Percentiles rank a stretch among this genome's conserved stretches.
Evolutionary conservation across 2,797 vertebrate genomes (phyloP).

Genomic region (Toxotes lorentzi): DNA sequence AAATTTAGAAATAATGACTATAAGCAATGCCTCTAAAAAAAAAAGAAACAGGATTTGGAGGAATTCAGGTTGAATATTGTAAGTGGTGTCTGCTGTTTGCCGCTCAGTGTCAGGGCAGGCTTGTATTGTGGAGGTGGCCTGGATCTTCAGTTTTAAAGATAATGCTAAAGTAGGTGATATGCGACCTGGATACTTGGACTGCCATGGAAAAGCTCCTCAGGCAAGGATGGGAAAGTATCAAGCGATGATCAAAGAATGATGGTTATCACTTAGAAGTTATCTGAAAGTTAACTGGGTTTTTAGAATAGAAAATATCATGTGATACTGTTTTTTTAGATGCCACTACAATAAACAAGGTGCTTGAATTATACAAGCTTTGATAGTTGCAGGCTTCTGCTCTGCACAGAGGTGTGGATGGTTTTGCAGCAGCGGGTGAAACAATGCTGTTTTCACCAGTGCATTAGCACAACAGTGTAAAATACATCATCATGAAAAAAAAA

Average conservation of each 20-base stretch:
- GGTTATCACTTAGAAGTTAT: not conserved
- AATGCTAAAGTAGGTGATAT: slow-evolving; percentile 65
- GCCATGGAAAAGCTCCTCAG: slow-evolving; percentile 64
- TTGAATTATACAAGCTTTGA: slow-evolving; percentile 20
- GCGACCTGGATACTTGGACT: slow-evolving; percentile 72
- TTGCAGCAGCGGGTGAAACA: slow-evolving; percentile 38
- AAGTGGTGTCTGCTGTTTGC: slow-evolving; percentile 2
- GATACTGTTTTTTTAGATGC: slow-evolving; percentile 1
- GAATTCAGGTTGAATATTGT: not conserved
- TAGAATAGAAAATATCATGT: not conserved
- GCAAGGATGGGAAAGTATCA: slow-evolving; percentile 31
- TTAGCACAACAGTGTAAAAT: slow-evolving; percentile 51
- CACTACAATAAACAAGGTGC: slow-evolving; percentile 1
- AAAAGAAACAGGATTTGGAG: slow-evolving; percentile 4
- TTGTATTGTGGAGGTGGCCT: slow-evolving; percentile 63
- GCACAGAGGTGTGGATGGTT: slow-evolving; percentile 35
- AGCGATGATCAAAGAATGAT: slow-evolving; percentile 12
- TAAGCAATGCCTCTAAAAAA: slow-evolving; percentile 1
- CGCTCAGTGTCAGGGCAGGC: slow-evolving; percentile 19
- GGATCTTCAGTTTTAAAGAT: slow-evolving; percentile 65
- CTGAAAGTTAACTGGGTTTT: not conserved
- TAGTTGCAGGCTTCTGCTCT: slow-evolving; percentile 30
- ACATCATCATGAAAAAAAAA: slow-evolving; percentile 47
- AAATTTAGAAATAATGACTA: slow-evolving; percentile 25
- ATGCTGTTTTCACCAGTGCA: slow-evolving; percentile 37